Base-by-base conservation (phyloP, 2,888 invertebrate species). In the Melanostoma scalare region DNA sequence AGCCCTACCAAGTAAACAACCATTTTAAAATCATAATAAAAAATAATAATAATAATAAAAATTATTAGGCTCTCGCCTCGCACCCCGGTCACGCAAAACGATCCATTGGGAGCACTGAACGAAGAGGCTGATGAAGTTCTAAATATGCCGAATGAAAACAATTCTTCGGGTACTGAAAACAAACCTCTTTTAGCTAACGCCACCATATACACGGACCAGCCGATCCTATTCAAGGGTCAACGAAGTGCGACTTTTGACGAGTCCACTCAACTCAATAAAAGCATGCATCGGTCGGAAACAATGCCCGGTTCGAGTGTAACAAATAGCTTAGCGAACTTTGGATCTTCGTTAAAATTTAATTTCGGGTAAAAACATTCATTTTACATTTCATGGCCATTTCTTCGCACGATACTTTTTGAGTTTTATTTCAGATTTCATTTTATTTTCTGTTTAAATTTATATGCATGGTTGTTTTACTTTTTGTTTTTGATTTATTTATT, bases 11-110 rank as follows among this genome's bases (percentile, higher is more conserved):
- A 91, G 91, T 91, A 76, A 86, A 86, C 74, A 6, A 6, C 8
- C 3, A 33, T 4, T 3, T 33, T 9, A 8, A 40, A n/a, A 1
- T 3, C 4, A 3, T 10, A 3, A 3, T 46, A 10, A 0, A 40
- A 42, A 6, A 9, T 31, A 6, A 30, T 6, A 6, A 10, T 33
- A 9, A 9, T 63, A 10, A 31, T 2, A 38, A 36, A 68, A 2
- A 60, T 53, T 65, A 60, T 48, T 60, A 95, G 95, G 88, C 91
- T 94, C 58, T 95, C 95, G 0, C 95, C 95, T 42, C 93, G 97
- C 73, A 97, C 97, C 2, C 96, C 97, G 0, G 97, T 98, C 0
- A 96, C 97, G 0, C 94, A 96, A 88, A 97, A 98, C 90, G 98
- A 98, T 92, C 98, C 98, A 0, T 92, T 98, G 31, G 98, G 98